A percentile compares a stretch with the other conserved stretches of the same genome.
Conservation (phyloP, 1,140 invertebrate species). For the Muscidifurax raptorellus region DNA sequence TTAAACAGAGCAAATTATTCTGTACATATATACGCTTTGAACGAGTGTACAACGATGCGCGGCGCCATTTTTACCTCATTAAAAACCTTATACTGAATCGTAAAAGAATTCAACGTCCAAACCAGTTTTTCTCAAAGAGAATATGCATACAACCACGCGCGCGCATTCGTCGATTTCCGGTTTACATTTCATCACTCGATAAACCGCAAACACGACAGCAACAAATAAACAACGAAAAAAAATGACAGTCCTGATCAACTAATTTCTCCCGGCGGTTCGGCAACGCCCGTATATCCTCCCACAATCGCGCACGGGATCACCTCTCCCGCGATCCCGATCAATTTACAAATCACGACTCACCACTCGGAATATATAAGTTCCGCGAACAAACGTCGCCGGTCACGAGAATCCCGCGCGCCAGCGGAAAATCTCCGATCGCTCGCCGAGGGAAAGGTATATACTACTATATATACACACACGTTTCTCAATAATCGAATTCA, state of each 20-base stretch:
- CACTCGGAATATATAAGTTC: not conserved
- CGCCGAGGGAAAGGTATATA: not conserved
- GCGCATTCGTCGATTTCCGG: not conserved
- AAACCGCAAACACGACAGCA: not conserved
- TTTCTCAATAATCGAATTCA: conserved; percentile 24
- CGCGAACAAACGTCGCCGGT: not conserved
- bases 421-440: not conserved
- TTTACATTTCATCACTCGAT: not conserved
- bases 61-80: too few species aligned
- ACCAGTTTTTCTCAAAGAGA: too few species aligned
- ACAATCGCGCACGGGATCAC: not conserved
- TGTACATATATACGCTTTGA: too few species aligned
- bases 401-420: not conserved
- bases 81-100: too few species aligned
- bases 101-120: too few species aligned
- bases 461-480: not conserved
- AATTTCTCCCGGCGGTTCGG: not conserved
- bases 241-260: not conserved
- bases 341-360: not conserved
- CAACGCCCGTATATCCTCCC: not conserved
- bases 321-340: not conserved
- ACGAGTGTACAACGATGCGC: too few species aligned
- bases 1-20: too few species aligned
- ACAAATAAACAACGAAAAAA: not conserved
- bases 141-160: too few species aligned